Base-by-base conservation (phyloP, 2,797 vertebrate genomes). In the Acrossocheilus fasciatus region DNA sequence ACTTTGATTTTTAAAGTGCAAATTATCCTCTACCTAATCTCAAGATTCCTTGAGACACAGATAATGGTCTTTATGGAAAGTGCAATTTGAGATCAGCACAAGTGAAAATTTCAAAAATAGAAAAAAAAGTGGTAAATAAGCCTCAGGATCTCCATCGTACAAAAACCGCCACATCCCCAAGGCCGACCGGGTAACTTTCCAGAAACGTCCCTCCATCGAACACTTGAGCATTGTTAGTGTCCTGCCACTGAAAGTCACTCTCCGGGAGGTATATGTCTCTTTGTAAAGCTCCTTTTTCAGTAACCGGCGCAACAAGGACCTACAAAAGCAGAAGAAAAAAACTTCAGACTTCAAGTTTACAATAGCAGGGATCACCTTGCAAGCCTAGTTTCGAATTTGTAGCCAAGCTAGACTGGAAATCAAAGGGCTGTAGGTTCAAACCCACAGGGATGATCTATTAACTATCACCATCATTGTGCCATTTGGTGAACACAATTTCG, bases 231-330 rank as follows among this genome's bases (percentile, higher is more conserved):
- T 93, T 96, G 91, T 83, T 95, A 89, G 92, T 93, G 92, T 98
- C 97, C 94, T 95, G 93, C 97, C 97, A 98, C 20, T 94, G 94
- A 75, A 94, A 95, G 66, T 95, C 95, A 26, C 94, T 95, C 18
- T 96, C 96, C 0, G 97, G 97, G 89, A 98, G 93, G 90, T 96
- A 98, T 89, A 98, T 95, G 81, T 98, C 96, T 93, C 97, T 93
- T 88, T 93, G 93, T 0, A 50, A 92, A 1, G 94, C 94, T 23
- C 96, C 97, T 84, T 93, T 95, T 87, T 96, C 96, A 86, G 96
- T 95, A 89, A 98, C 92, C 0, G 97, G 97, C n/a, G 97, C 97
- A 80, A 98, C 94, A 91, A 98, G 93, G 47, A 98, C 95, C 97
- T 98, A 92, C 75, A 91, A 90, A 91, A 76, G 87, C 47, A 47